Percentiles rank a stretch among this genome's conserved stretches.
Evolutionary conservation across 1,140 invertebrate genomes (phyloP).

Genomic region (Melanaphis sacchari): DNA sequence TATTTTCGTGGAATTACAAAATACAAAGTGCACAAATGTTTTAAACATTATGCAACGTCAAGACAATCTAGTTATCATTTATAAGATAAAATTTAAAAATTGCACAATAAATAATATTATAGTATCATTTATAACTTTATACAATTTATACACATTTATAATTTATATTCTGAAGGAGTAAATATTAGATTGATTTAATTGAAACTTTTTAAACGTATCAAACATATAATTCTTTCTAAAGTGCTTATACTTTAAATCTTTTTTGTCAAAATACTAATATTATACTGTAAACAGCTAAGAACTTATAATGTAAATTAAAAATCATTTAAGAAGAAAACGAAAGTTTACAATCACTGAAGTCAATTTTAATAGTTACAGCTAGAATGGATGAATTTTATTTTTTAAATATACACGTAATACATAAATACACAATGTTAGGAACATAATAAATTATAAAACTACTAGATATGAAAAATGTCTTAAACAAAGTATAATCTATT

Average conservation of each 20-base stretch:
- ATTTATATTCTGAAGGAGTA: no score
- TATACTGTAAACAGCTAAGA: not conserved
- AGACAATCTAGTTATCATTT: not conserved
- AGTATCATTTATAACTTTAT: not conserved
- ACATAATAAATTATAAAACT: slow-evolving; percentile 41
- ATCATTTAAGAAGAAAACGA: not conserved
- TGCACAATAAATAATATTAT: not conserved
- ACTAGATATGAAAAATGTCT: slow-evolving; percentile 41
- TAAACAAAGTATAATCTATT: slow-evolving; percentile 44
- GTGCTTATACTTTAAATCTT: not conserved
- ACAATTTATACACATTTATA: not conserved
- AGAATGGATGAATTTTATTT: not conserved
- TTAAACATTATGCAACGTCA: not conserved
- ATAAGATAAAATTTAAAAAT: not conserved
- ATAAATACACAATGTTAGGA: not conserved
- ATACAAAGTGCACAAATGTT: not conserved
- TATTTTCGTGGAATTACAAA: not conserved
- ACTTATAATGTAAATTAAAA: not conserved
- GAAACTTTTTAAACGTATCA: not conserved
- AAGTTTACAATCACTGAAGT: not conserved
- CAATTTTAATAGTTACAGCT: not conserved
- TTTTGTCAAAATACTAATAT: not conserved
- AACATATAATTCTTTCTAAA: not conserved
- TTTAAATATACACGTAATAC: not conserved
- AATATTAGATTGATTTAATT: not conserved